phyloP scores from a whole-genome alignment of 2,113 vertebrate species.

The Osmerus eperlanus region DNA sequence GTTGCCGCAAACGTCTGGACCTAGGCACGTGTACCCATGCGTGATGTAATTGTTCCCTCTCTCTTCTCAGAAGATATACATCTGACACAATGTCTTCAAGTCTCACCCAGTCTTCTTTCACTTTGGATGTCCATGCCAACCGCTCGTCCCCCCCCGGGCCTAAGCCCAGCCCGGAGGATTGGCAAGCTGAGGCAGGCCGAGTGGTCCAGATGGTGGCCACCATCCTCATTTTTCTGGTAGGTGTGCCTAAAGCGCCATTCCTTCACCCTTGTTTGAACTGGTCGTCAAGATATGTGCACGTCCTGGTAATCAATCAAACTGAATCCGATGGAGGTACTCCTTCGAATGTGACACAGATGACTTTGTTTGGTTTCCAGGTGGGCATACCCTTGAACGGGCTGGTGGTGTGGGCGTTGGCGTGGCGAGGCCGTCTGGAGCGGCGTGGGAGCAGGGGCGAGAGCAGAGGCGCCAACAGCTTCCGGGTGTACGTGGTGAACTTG shows the following conservation, averaged over 20 bases:
- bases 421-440: slow-evolving; percentile 31
- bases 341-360: neutral
- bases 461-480: slow-evolving; percentile 66
- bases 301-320: no score
- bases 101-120: neutral
- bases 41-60: neutral
- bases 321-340: no score
- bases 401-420: slow-evolving; percentile 71
- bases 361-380: slow-evolving; percentile 43
- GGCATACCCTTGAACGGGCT: slow-evolving; percentile 67
- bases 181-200: neutral
- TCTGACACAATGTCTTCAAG: no score
- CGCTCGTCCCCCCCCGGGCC: neutral
- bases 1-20: no score
- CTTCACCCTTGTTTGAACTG: neutral
- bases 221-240: slow-evolving; percentile 65
- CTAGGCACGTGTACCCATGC: neutral
- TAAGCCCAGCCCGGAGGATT: slow-evolving; percentile 9
- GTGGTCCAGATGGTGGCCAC: slow-evolving; percentile 59
- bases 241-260: neutral
- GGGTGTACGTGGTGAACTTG: slow-evolving; percentile 72
- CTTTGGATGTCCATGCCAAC: neutral
- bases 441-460: slow-evolving; percentile 47
- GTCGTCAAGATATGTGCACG: no score
- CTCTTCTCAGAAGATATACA: no score